These are phyloP conservation scores for Centropus bengalensis DNA, from an alignment of 2,113 vertebrate species.

Conservation along the genomic window DNA sequence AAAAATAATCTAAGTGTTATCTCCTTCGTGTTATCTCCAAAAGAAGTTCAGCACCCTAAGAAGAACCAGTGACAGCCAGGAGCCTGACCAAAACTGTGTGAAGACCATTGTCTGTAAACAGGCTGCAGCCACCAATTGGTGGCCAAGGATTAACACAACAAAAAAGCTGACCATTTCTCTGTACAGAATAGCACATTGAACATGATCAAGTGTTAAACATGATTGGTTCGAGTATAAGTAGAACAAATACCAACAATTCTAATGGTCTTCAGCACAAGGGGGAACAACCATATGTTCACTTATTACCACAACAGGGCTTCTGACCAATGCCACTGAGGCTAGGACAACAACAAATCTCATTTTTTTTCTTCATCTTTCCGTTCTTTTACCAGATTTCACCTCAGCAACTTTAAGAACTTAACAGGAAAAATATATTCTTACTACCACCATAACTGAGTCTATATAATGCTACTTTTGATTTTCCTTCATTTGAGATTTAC, in stretches of 20 bases:
- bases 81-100: background rate
- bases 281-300: background rate
- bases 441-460: background rate
- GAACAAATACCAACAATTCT: background rate
- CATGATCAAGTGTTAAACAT: background rate
- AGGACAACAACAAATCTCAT: background rate
- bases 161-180: background rate
- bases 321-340: background rate
- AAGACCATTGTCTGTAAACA: background rate
- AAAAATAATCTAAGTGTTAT: background rate
- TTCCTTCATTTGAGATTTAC: background rate
- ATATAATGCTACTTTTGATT: background rate
- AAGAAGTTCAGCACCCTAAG: background rate
- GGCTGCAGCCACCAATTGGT: background rate
- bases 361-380: background rate
- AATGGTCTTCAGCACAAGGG: background rate
- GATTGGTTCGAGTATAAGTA: background rate
- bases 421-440: background rate
- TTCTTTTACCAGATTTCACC: background rate
- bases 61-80: fast-evolving
- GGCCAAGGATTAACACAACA: background rate
- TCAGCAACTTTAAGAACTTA: background rate
- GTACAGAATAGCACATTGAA: fast-evolving
- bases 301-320: background rate
- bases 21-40: no score